Base-by-base conservation (phyloP, 2,888 invertebrate species). In the Ecliptopera silaceata region DNA sequence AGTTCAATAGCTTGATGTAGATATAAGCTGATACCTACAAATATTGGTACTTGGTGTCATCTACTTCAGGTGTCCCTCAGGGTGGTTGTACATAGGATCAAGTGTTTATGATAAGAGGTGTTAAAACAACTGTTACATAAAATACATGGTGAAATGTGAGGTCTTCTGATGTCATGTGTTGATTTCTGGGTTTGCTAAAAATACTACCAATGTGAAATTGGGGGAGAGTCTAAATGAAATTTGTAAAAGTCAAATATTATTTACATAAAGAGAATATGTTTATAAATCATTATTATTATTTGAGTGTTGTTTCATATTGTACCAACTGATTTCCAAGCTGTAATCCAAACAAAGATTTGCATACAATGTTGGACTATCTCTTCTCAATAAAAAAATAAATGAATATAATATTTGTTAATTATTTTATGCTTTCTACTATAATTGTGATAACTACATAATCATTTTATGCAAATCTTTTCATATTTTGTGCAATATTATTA, bases 381-480 rank as follows among this genome's bases (percentile, higher is more conserved):
- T 32, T 12, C 12, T n/a, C n/a, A 3, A 12, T 12, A 32, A 12
- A 32, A 32, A 2, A 31, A n/a, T n/a, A n/a, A n/a, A n/a, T n/a
- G n/a, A n/a, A n/a, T n/a, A n/a, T n/a, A n/a, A n/a, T n/a, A n/a
- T n/a, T n/a, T n/a, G n/a, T n/a, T n/a, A n/a, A n/a, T n/a, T n/a
- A n/a, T n/a, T n/a, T n/a, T n/a, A n/a, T n/a, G n/a, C n/a, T n/a
- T n/a, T n/a, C n/a, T n/a, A n/a, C n/a, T n/a, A n/a, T n/a, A n/a
- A n/a, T n/a, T n/a, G n/a, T n/a, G n/a, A 26, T 26, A 26, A 5
- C 26, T 26, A 26, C 22, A 22, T 36, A 15, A 11, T n/a, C 3
- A 15, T 26, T 26, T 15, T 10, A 48, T 55, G 48, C 48, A 44
- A 55, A 38, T 18, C 38, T 43, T 55, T 46, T 13, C 22, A 15